These are phyloP conservation scores for Tolmerus cingulatus DNA, from an alignment of 2,888 invertebrate species.

Conservation along the genomic window DNA sequence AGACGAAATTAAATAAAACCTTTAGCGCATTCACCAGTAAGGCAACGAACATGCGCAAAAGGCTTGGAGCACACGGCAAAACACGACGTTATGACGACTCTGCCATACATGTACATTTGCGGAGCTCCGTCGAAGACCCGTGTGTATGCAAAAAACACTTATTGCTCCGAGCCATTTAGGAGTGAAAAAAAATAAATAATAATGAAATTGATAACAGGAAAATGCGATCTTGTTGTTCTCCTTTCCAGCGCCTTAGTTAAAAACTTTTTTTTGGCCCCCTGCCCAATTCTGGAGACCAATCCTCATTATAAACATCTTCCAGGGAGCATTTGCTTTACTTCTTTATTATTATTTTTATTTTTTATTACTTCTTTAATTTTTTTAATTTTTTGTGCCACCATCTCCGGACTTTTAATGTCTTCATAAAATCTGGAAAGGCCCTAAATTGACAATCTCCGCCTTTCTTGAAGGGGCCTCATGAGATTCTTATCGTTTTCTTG, in stretches of 20 bases:
- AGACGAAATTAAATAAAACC: neutral
- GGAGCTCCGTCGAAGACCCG: neutral
- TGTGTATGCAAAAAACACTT: conserved; percentile 10
- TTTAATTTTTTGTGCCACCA: neutral
- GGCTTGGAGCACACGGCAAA: neutral
- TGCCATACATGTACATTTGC: neutral
- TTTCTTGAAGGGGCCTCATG: neutral
- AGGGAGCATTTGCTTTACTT: too few relatives aligned
- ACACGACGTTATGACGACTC: neutral
- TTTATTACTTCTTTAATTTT: too few relatives aligned
- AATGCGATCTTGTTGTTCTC: neutral
- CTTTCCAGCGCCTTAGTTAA: too few relatives aligned
- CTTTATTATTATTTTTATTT: too few relatives aligned
- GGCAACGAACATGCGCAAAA: neutral
- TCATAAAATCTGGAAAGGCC: conserved; percentile 33
- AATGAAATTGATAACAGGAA: conserved; percentile 5
- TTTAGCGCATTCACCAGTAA: neutral
- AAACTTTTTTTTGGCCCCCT: too few relatives aligned
- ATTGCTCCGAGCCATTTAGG: neutral
- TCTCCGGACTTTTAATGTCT: conserved; percentile 20
- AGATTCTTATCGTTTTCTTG: conserved; percentile 3
- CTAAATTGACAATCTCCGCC: conserved; percentile 25
- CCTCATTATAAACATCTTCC: too few relatives aligned
- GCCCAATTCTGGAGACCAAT: too few relatives aligned
- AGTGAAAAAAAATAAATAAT: neutral